These are phyloP conservation scores for Patella ulyssiponensis DNA, from an alignment of 2,888 invertebrate genomes.

Conservation along the genomic window DNA sequence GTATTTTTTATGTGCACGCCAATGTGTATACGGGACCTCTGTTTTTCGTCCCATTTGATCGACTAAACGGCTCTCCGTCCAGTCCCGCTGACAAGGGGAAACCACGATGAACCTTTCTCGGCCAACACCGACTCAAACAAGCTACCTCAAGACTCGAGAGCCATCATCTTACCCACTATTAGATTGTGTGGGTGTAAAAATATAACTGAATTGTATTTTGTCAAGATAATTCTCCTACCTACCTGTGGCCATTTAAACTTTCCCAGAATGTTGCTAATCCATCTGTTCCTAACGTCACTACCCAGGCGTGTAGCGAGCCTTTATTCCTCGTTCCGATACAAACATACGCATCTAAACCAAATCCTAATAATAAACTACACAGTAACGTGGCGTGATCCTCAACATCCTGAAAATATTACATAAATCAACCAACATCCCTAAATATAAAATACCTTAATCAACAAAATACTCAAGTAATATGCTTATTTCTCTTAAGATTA, in stretches of 20 bases:
- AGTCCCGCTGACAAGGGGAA: too few species aligned
- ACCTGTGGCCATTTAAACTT: conserved; percentile 71
- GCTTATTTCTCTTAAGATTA: too few species aligned
- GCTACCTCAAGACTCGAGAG: too few species aligned
- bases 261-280: conserved; percentile 72
- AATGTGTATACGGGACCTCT: too few species aligned
- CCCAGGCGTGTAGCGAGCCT: conserved; percentile 71
- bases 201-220: too few species aligned
- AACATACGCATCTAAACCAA: conserved; percentile 72
- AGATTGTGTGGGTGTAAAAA: too few species aligned
- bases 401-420: conserved; percentile 58
- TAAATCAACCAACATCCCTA: neutral
- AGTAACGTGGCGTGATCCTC: conserved; percentile 71
- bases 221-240: conserved; percentile 2
- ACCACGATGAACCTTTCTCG: too few species aligned
- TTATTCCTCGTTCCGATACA: conserved; percentile 71
- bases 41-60: too few species aligned
- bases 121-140: too few species aligned
- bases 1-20: too few species aligned
- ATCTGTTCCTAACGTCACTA: conserved; percentile 68
- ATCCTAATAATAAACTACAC: conserved; percentile 71
- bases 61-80: too few species aligned
- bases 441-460: neutral
- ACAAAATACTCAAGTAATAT: neutral
- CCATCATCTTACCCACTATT: too few species aligned